Evolutionary conservation across 2,888 invertebrate genomes (phyloP).

Genomic region (Oxyteleia sp.): DNA sequence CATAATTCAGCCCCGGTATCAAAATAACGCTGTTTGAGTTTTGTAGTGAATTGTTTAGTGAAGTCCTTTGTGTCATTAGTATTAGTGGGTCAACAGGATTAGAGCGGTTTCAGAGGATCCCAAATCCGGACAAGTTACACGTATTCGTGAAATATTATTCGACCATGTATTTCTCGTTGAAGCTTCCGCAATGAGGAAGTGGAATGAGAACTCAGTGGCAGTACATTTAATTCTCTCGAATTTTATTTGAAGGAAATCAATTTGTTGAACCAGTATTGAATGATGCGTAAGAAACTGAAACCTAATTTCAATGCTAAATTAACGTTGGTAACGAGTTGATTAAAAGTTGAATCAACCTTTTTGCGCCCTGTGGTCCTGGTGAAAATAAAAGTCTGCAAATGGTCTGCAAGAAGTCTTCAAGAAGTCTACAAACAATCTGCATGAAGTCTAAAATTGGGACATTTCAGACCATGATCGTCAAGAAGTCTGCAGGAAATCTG

Average conservation of each 20-base stretch:
- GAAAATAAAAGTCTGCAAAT: too few relatives aligned
- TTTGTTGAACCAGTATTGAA: slow-evolving; percentile 1
- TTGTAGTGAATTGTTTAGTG: slow-evolving; percentile 33
- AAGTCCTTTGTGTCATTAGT: slow-evolving; percentile 46
- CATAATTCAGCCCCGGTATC: slow-evolving; percentile 15
- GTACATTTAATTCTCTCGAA: too few relatives aligned
- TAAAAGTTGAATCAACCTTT: too few relatives aligned
- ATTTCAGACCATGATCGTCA: too few relatives aligned
- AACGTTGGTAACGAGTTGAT: too few relatives aligned
- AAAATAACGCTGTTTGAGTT: slow-evolving; percentile 44
- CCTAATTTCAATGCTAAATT: too few relatives aligned
- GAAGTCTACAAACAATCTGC: too few relatives aligned
- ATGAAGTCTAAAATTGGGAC: too few relatives aligned
- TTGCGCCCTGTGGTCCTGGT: too few relatives aligned
- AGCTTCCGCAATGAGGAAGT: neutral
- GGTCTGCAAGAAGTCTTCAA: too few relatives aligned
- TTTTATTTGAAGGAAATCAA: neutral
- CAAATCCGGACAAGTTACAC: slow-evolving; percentile 9
- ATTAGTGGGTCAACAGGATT: slow-evolving; percentile 57
- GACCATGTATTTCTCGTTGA: neutral
- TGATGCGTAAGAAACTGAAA: too few relatives aligned
- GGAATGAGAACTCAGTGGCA: neutral
- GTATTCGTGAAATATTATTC: slow-evolving; percentile 21
- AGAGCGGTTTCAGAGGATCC: slow-evolving; percentile 18
- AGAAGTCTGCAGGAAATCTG: too few relatives aligned